Percentiles rank a stretch among this genome's conserved stretches.
Evolutionary conservation across 2,797 vertebrate species (phyloP).

Genomic region (Dromococcyx pavoninus): DNA sequence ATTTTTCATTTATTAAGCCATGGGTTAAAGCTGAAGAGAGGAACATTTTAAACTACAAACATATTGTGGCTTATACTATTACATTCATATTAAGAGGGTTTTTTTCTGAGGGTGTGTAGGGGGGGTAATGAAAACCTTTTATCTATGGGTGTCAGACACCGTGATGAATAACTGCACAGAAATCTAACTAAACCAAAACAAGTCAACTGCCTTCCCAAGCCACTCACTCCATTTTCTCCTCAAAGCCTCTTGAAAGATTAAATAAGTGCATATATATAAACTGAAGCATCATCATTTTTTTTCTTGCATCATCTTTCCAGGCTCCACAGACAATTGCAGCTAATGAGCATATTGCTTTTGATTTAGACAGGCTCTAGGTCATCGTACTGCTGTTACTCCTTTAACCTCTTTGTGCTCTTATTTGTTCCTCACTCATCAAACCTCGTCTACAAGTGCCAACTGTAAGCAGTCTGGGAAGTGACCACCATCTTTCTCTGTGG

Average conservation of each 20-base stretch:
- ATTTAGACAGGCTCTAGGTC: not conserved
- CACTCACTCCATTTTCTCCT: not conserved
- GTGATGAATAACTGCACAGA: not conserved
- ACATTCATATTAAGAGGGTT: not conserved
- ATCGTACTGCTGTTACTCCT: not conserved
- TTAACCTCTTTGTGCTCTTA: not conserved
- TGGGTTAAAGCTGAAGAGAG: not conserved
- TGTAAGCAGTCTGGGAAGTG: not conserved
- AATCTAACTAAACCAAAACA: not conserved
- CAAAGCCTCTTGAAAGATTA: not conserved
- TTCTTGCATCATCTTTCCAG: not conserved
- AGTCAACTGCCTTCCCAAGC: not conserved
- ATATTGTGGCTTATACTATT: not conserved
- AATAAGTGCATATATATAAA: not conserved
- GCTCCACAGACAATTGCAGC: not conserved
- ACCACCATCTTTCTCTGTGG: not conserved
- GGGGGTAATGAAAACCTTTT: not conserved
- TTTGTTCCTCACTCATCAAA: not conserved
- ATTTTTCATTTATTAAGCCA: constrained; percentile 30
- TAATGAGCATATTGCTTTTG: not conserved
- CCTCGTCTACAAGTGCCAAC: not conserved
- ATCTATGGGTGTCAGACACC: not conserved
- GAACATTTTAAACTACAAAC: constrained; percentile 10
- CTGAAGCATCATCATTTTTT: not conserved
- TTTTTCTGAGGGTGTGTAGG: not conserved